Evolutionary conservation across 2,113 vertebrate genomes (phyloP).

Genomic region (Penelope pileata): DNA sequence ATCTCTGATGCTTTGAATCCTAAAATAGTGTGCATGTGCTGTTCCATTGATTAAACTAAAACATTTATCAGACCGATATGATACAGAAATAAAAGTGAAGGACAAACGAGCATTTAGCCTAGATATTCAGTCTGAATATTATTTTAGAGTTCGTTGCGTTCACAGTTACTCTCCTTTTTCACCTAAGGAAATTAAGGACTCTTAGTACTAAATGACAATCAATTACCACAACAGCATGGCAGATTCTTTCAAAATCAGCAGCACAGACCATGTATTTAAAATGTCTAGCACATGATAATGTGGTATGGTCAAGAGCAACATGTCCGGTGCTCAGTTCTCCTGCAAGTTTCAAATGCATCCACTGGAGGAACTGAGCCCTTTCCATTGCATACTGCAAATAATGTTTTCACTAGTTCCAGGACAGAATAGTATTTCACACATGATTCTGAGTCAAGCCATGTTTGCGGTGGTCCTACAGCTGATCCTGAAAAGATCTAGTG

Average conservation of each 20-base stretch:
- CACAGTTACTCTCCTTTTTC: not conserved
- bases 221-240: not conserved
- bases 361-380: not conserved
- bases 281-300: not conserved
- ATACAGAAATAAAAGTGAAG: not conserved
- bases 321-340: not conserved
- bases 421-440: not conserved
- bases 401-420: not conserved
- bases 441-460: rapidly evolving
- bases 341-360: not conserved
- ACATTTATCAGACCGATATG: not conserved
- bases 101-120: not conserved
- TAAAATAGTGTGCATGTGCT: not conserved
- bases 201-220: not conserved
- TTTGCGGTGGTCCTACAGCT: not conserved
- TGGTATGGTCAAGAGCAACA: not conserved
- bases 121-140: not conserved
- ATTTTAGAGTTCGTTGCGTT: not conserved
- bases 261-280: not conserved
- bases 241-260: not conserved
- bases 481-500: not conserved
- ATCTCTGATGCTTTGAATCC: not conserved
- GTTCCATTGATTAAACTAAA: not conserved
- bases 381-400: not conserved
- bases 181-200: not conserved